These are phyloP conservation scores for Channallabes apus DNA, from an alignment of 2,797 vertebrate species.

Conservation along the genomic window DNA sequence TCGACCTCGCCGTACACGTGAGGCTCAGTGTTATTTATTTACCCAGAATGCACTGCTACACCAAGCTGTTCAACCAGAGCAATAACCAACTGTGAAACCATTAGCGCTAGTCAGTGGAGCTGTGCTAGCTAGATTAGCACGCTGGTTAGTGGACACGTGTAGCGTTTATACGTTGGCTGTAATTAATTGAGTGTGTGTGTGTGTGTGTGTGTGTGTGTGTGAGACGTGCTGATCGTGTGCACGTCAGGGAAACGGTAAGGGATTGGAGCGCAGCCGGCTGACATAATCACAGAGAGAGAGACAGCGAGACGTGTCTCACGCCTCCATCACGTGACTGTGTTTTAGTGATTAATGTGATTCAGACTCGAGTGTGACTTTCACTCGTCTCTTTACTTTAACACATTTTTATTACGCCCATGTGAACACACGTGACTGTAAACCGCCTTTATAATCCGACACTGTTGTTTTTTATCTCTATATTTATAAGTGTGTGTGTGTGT, in stretches of 20 bases:
- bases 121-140: not conserved
- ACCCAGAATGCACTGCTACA: slow-evolving; percentile 27
- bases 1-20: not conserved
- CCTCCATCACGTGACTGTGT: slow-evolving; percentile 91
- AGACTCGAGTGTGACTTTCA: slow-evolving; percentile 85
- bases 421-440: slow-evolving; percentile 97
- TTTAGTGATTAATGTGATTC: slow-evolving; percentile 87
- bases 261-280: slow-evolving; percentile 9
- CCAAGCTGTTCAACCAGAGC: slow-evolving; percentile 18
- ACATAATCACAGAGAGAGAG: slow-evolving; percentile 43
- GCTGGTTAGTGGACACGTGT: not conserved
- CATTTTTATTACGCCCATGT: slow-evolving; percentile 64
- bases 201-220: not conserved
- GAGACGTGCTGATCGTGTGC: slow-evolving; percentile 1
- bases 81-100: slow-evolving; percentile 1
- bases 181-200: not conserved
- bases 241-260: not conserved
- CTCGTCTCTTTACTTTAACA: slow-evolving; percentile 63
- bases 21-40: slow-evolving; percentile 8
- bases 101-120: not conserved
- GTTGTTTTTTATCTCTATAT: slow-evolving; percentile 92
- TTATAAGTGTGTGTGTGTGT: slow-evolving; percentile 87
- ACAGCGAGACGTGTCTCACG: slow-evolving; percentile 68
- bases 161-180: not conserved
- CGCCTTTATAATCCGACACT: slow-evolving; percentile 99